Evolutionary conservation across 1,140 invertebrate species (phyloP).

Genomic region (Papilio helenus): DNA sequence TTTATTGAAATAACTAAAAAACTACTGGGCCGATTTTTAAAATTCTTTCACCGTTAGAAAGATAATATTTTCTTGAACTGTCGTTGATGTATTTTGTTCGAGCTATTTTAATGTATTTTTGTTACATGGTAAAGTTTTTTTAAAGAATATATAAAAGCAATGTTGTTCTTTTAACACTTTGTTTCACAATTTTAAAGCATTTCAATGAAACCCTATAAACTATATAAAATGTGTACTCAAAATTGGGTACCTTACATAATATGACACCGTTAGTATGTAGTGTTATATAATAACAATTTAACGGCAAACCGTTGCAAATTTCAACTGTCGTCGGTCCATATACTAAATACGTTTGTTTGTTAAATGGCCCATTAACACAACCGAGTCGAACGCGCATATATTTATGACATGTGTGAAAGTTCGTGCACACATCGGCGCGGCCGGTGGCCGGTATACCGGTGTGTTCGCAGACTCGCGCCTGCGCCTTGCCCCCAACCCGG

Average conservation of each 20-base stretch:
- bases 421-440: not conserved
- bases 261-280: not conserved
- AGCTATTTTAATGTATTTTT: too few relatives aligned
- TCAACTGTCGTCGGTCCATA: constrained; percentile 22
- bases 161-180: not conserved
- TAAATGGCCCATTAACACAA: constrained; percentile 31
- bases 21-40: too few relatives aligned
- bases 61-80: too few relatives aligned
- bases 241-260: not conserved
- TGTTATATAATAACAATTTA: constrained; percentile 7
- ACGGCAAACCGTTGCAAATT: constrained; percentile 15
- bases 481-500: not conserved
- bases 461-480: not conserved
- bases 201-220: not conserved
- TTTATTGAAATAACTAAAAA: too few relatives aligned
- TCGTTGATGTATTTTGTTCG: too few relatives aligned
- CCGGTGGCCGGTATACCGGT: not conserved
- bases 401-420: constrained; percentile 38
- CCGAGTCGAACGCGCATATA: not conserved
- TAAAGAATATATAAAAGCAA: not conserved
- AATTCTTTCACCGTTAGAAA: too few relatives aligned
- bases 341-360: constrained; percentile 19
- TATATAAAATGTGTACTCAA: not conserved
- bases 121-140: too few relatives aligned
- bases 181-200: not conserved